phyloP scores from a whole-genome alignment of 2,888 invertebrate genomes.

The Drosophila fungiperda region DNA sequence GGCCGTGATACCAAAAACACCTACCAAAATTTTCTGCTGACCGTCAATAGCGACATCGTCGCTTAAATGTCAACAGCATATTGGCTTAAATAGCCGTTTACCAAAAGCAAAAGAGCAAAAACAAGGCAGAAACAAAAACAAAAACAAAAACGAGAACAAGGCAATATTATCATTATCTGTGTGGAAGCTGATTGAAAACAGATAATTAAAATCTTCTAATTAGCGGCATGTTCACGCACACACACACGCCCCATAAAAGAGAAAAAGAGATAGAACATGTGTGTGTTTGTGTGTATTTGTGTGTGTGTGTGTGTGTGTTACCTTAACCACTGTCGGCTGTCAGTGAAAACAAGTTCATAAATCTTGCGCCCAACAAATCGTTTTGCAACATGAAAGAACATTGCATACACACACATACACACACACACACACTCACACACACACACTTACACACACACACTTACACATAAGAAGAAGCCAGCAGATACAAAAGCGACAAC shows the following conservation, averaged over 20 bases:
- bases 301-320: conserved; percentile 70
- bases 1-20: conserved; percentile 73
- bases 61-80: conserved; percentile 70
- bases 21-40: conserved; percentile 41
- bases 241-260: conserved; percentile 35
- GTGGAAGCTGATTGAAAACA: conserved; percentile 79
- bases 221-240: conserved; percentile 80
- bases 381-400: conserved; percentile 82
- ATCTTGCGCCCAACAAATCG: conserved; percentile 83
- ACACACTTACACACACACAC: conserved; percentile 26
- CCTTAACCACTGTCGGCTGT: conserved; percentile 83
- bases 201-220: conserved; percentile 79
- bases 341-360: conserved; percentile 83
- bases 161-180: conserved; percentile 74
- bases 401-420: conserved; percentile 47
- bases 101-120: conserved; percentile 3
- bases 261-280: background rate
- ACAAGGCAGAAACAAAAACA: background rate
- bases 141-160: conserved; percentile 52
- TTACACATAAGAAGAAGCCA: conserved; percentile 49
- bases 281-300: conserved; percentile 10
- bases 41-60: conserved; percentile 19
- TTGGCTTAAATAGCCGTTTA: conserved; percentile 65
- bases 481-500: conserved; percentile 35
- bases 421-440: conserved; percentile 24